Evolutionary conservation across 2,888 invertebrate species (phyloP), one percentile per base, ranked within the genome.

Genomic region (Pecten maximus): DNA sequence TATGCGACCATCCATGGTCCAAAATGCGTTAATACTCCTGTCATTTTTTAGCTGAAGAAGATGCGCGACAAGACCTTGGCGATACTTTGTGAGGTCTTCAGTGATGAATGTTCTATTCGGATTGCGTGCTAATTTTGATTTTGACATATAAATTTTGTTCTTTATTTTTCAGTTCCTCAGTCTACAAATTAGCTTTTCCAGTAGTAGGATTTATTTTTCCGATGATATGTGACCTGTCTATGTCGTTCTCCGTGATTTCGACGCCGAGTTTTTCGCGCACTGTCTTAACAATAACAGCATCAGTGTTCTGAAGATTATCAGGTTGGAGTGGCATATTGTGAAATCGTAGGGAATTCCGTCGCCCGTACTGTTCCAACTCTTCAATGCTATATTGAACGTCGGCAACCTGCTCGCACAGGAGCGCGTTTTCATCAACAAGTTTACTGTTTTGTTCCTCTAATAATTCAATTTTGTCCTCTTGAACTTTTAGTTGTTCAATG

Each of bases 91-190:
- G 0, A 89, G 40, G 19, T 89, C 89, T 40, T 89, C 89, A 4
- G 89, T 74, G 40, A 74, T 89, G 40, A 74, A 88, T 16, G n/a
- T 88, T 40, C 54, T 88, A 50, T 50, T 50, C 12, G 12, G 15
- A 19, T 50, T 50, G 12, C 19, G 50, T 19, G 50, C 60, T 40
- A 88, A 16, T 16, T 35, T 88, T 1, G 35, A 35, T 28, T 88
- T 88, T 6, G 88, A n/a, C 89, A 16, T 35, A 19, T 40, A 74
- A 15, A 89, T 54, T 40, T 23, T 2, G 40, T 89, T 89, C 40
- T 89, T 89, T 19, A 89, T 89, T 74, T 89, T 89, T 74, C 89
- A 89, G 40, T 89, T 89, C 35, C 89, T 3, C 19, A 89, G 60
- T 2, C 89, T 10, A 19, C 89, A 60, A n/a, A 89, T 89, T 3